phyloP scores from a whole-genome alignment of 1,140 invertebrate genomes.

The Prorops nasuta region DNA sequence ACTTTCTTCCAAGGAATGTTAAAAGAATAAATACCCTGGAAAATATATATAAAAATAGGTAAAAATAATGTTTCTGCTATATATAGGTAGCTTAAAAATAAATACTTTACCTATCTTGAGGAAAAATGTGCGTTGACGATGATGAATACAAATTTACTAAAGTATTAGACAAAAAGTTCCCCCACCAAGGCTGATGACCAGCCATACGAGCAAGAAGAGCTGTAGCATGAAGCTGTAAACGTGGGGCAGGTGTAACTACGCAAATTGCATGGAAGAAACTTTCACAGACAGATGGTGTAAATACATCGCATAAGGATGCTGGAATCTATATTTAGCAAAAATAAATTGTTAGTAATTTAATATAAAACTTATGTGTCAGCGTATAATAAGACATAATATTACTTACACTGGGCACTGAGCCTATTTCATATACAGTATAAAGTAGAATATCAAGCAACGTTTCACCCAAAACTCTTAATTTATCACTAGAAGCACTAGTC shows the following conservation, averaged over 20 bases:
- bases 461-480: slow-evolving; percentile 76
- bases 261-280: slow-evolving; percentile 68
- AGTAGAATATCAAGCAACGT: slow-evolving; percentile 76
- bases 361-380: too few relatives aligned
- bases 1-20: slow-evolving; percentile 83
- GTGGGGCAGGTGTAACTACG: slow-evolving; percentile 59
- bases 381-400: too few relatives aligned
- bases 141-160: slow-evolving; percentile 77
- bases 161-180: slow-evolving; percentile 79
- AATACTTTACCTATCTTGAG: slow-evolving; percentile 74
- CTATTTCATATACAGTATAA: slow-evolving; percentile 65
- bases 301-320: slow-evolving; percentile 56
- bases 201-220: slow-evolving; percentile 79
- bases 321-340: slow-evolving; percentile 44
- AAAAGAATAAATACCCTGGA: slow-evolving; percentile 81
- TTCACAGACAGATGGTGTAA: slow-evolving; percentile 64
- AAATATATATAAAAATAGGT: slow-evolving; percentile 11
- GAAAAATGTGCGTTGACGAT: slow-evolving; percentile 74
- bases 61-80: background rate
- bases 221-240: slow-evolving; percentile 70
- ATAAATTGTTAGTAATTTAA: slow-evolving; percentile 1
- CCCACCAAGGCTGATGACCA: slow-evolving; percentile 82
- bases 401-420: slow-evolving; percentile 52
- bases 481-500: slow-evolving; percentile 68
- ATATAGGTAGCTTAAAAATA: background rate